Conservation (phyloP, 2,888 invertebrate genomes). For the Prenolepis imparis region DNA sequence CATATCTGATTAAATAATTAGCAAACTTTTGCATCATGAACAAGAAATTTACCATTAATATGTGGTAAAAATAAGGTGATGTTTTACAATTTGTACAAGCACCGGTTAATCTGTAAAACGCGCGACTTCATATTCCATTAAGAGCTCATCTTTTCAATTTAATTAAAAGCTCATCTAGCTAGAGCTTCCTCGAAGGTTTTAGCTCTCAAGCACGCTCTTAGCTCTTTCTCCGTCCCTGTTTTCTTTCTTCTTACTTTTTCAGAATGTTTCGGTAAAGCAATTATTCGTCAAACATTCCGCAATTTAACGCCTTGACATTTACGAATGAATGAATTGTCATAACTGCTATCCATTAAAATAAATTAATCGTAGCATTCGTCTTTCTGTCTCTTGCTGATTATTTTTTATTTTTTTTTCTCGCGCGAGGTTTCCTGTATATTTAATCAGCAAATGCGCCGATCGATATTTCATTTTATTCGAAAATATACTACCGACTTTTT, state of each 20-base stretch:
- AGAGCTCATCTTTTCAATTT: conserved; percentile 57
- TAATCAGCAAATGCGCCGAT: conserved; percentile 46
- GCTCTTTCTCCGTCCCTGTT: conserved; percentile 19
- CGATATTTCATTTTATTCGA: conserved; percentile 49
- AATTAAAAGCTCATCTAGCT: conserved; percentile 61
- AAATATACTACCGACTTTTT: conserved; percentile 37
- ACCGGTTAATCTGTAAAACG: conserved; percentile 38
- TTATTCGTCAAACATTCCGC: conserved; percentile 14
- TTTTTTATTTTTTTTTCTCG: neutral
- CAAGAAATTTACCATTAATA: conserved; percentile 2
- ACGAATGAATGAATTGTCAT: conserved; percentile 27
- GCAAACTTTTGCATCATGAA: neutral
- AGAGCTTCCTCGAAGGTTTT: conserved; percentile 45
- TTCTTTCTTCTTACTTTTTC: neutral
- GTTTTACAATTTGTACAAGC: conserved; percentile 7
- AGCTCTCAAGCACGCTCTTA: conserved; percentile 32
- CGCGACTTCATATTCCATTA: conserved; percentile 56
- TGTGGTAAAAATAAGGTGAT: conserved; percentile 1
- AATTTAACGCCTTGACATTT: conserved; percentile 5
- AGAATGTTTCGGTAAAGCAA: conserved; percentile 13
- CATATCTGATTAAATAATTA: neutral
- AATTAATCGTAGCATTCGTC: conserved; percentile 28
- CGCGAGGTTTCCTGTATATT: conserved; percentile 7
- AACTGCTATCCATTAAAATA: conserved; percentile 10
- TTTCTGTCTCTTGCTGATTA: neutral